A percentile compares a stretch with the other conserved stretches of the same genome.
These are phyloP conservation scores for Branchipolynoe longqiensis DNA, from an alignment of 2,888 invertebrate species.

Conservation along the genomic window DNA sequence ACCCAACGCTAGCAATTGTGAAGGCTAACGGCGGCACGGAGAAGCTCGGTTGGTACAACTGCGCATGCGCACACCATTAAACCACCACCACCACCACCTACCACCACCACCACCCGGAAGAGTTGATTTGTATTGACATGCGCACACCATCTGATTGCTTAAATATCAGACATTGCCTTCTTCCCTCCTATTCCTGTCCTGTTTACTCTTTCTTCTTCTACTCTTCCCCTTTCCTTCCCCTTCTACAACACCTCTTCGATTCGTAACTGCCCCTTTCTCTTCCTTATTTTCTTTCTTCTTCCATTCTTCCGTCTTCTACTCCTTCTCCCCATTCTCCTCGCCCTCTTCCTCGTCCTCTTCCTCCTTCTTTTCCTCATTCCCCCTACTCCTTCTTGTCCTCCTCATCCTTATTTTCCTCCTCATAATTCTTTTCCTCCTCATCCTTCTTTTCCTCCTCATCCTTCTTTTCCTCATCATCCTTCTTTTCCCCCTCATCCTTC, in stretches of 20 bases:
- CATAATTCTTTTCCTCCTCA: no score
- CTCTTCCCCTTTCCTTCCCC: no score
- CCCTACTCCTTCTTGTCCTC: not conserved
- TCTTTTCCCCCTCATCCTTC: no score
- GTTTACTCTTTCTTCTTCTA: not conserved
- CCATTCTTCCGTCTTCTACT: not conserved
- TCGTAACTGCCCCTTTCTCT: no score
- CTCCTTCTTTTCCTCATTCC: not conserved
- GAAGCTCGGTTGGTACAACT: conserved; percentile 68
- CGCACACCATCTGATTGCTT: conserved; percentile 14
- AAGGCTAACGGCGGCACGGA: conserved; percentile 70
- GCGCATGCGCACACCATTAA: conserved; percentile 28
- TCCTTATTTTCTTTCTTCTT: conserved; percentile 6
- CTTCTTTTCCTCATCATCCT: no score
- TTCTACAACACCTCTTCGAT: no score
- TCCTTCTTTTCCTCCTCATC: no score
- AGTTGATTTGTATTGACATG: conserved; percentile 34
- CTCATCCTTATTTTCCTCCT: no score
- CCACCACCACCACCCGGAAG: conserved; percentile 12
- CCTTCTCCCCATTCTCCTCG: not conserved
- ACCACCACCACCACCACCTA: not conserved
- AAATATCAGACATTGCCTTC: no score
- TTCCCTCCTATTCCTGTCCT: not conserved
- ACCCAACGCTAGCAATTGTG: conserved; percentile 70
- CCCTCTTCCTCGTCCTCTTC: not conserved